These are phyloP conservation scores for Oryzias celebensis DNA, from an alignment of 2,113 vertebrate species.

Conservation along the genomic window DNA sequence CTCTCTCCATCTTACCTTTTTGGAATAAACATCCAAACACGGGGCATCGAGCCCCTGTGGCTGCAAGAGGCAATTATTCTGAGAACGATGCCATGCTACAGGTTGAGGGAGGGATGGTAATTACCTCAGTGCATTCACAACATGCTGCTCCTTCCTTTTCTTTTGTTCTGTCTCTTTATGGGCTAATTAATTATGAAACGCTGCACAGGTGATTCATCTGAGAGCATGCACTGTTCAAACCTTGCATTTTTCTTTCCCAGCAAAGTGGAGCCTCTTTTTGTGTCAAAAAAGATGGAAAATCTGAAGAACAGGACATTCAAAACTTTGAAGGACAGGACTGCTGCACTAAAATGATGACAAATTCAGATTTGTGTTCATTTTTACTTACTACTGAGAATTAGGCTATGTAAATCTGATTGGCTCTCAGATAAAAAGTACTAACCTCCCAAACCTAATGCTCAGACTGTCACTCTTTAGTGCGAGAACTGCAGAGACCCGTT, in stretches of 20 bases:
- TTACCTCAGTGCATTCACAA: constrained; percentile 71
- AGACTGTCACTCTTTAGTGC: too few species aligned
- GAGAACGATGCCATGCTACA: constrained; percentile 63
- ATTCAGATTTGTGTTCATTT: too few species aligned
- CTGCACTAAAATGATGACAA: too few species aligned
- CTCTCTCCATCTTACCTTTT: constrained; percentile 57
- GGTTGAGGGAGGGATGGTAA: constrained; percentile 73
- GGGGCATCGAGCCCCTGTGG: constrained; percentile 47
- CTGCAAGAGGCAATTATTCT: constrained; percentile 72
- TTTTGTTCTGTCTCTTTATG: constrained; percentile 69
- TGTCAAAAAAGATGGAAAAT: constrained; percentile 8
- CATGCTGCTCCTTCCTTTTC: constrained; percentile 65
- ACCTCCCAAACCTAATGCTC: too few species aligned
- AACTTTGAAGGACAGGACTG: too few species aligned
- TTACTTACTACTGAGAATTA: too few species aligned
- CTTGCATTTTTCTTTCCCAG: constrained; percentile 44
- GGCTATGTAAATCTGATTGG: too few species aligned
- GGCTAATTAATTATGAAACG: constrained; percentile 80
- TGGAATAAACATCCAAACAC: constrained; percentile 61
- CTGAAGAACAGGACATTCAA: background rate
- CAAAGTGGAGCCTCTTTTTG: constrained; percentile 13
- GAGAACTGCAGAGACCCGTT: too few species aligned
- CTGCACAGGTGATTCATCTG: constrained; percentile 74
- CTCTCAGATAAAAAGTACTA: too few species aligned
- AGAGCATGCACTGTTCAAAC: constrained; percentile 58